Evolutionary conservation across 2,888 invertebrate species (phyloP).

Genomic region (Sinohyriopsis cumingii): DNA sequence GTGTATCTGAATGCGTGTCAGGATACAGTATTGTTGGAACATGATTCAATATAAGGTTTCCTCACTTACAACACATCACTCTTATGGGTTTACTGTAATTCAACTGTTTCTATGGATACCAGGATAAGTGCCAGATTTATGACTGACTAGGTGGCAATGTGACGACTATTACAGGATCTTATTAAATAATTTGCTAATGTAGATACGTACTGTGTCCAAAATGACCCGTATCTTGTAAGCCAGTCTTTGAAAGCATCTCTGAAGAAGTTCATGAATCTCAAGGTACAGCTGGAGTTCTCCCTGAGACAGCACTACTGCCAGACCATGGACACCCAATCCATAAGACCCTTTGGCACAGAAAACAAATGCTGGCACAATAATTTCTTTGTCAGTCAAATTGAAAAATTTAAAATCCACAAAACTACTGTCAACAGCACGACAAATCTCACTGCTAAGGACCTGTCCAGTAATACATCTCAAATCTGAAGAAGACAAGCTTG

Average conservation of each 20-base stretch:
- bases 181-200: too few relatives aligned
- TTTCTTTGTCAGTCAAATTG: constrained; percentile 58
- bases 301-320: constrained; percentile 61
- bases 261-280: constrained; percentile 55
- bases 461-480: constrained; percentile 62
- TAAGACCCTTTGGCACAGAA: constrained; percentile 60
- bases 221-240: constrained; percentile 61
- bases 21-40: too few relatives aligned
- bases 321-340: constrained; percentile 60
- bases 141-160: too few relatives aligned
- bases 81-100: too few relatives aligned
- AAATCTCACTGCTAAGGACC: constrained; percentile 67
- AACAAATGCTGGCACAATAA: constrained; percentile 63
- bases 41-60: too few relatives aligned
- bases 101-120: too few relatives aligned
- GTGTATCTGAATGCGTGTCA: too few relatives aligned
- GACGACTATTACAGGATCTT: too few relatives aligned
- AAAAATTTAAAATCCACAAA: constrained; percentile 66
- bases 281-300: constrained; percentile 54
- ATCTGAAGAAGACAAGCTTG: constrained; percentile 36
- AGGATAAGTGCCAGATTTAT: too few relatives aligned
- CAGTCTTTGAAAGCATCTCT: constrained; percentile 57
- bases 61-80: too few relatives aligned
- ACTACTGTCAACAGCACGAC: constrained; percentile 58
- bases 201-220: constrained; percentile 56